phyloP scores from a whole-genome alignment of 2,113 vertebrate genomes.

The Bufo bufo region DNA sequence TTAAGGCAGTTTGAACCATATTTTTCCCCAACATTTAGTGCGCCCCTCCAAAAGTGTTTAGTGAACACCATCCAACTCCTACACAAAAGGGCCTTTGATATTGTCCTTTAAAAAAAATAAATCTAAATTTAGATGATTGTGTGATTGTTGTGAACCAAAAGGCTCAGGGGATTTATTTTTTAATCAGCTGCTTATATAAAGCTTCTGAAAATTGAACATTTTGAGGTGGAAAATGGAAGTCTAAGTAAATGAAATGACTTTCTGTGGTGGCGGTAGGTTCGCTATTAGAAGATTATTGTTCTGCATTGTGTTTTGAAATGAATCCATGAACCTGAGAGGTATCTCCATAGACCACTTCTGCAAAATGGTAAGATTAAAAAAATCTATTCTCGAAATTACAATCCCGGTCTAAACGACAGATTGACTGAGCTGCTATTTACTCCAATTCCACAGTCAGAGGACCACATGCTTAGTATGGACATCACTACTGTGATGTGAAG shows the following conservation, averaged over 20 bases:
- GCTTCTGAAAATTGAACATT: neutral
- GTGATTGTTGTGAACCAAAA: neutral
- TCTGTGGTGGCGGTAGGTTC: neutral
- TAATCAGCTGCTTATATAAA: neutral
- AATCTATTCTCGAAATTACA: neutral
- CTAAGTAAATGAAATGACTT: neutral
- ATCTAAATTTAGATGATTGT: neutral
- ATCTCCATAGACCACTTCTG: neutral
- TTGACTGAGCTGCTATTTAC: neutral
- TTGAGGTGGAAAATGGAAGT: neutral
- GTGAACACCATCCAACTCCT: neutral
- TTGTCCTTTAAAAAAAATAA: neutral
- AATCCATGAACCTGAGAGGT: neutral
- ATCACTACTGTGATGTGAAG: neutral
- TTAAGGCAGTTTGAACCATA: neutral
- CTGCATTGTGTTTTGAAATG: neutral
- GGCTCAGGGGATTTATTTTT: neutral
- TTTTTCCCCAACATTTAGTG: neutral
- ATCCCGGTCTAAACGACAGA: neutral
- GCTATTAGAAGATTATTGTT: neutral
- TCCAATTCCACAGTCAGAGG: neutral
- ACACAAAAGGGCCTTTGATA: neutral
- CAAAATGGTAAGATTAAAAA: conserved; percentile 1
- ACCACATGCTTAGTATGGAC: neutral
- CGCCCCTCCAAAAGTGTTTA: neutral